phyloP scores from a whole-genome alignment of 2,888 invertebrate genomes.

The Ditylenchus weischeri region DNA sequence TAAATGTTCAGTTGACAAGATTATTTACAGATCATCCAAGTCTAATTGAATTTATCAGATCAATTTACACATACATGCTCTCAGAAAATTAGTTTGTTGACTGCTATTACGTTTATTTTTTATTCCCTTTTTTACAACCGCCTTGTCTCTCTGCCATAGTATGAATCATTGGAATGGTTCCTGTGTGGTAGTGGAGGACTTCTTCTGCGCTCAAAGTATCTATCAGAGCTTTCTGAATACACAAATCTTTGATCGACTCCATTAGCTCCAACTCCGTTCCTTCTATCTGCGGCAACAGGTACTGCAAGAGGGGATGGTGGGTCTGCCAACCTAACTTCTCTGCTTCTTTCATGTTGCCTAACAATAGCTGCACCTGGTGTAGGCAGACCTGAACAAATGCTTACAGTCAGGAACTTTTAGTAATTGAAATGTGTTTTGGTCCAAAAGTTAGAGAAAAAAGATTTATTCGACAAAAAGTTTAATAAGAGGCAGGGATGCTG shows the following conservation, averaged over 20 bases:
- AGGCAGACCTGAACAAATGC: not conserved
- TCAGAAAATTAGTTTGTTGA: not conserved
- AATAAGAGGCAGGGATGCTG: no score
- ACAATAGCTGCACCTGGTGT: not conserved
- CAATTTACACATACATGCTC: no score
- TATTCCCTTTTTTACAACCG: constrained; percentile 1
- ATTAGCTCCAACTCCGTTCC: not conserved
- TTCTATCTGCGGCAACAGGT: not conserved
- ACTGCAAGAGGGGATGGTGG: constrained; percentile 4
- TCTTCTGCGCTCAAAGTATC: not conserved
- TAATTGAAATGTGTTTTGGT: no score
- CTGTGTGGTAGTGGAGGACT: not conserved
- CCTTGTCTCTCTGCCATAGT: not conserved
- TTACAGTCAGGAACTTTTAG: no score
- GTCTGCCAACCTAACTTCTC: not conserved
- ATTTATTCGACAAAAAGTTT: no score
- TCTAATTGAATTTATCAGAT: no score
- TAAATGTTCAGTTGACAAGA: no score
- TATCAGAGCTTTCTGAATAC: not conserved
- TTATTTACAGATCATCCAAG: no score
- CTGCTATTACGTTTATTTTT: not conserved
- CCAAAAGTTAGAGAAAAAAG: no score
- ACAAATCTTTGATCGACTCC: not conserved
- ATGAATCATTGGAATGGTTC: not conserved
- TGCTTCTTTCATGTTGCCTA: not conserved